Conservation (phyloP, 2,888 invertebrate genomes). For the Odontocerum albicorne region DNA sequence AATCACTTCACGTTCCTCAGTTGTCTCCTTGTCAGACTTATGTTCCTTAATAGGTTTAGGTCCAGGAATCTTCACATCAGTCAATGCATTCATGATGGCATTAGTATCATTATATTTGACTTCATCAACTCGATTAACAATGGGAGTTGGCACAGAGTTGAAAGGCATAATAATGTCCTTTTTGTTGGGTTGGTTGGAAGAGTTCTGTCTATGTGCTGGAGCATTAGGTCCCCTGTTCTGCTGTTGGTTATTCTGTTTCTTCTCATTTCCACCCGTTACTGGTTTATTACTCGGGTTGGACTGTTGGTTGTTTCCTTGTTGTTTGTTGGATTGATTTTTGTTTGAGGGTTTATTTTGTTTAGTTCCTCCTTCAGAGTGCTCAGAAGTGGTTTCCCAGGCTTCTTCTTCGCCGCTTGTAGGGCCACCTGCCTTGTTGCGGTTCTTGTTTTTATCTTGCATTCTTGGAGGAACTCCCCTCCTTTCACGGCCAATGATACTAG, state of each 20-base stretch:
- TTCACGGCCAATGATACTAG: slow-evolving; percentile 64
- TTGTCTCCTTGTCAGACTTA: slow-evolving; percentile 37
- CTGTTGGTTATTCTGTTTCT: slow-evolving; percentile 43
- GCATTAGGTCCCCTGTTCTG: slow-evolving; percentile 39
- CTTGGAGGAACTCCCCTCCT: slow-evolving; percentile 42
- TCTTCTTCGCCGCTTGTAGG: slow-evolving; percentile 59
- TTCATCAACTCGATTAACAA: slow-evolving; percentile 56
- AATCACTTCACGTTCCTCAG: slow-evolving; percentile 52
- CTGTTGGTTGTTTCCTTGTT: not conserved
- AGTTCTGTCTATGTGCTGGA: slow-evolving; percentile 45
- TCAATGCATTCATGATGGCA: slow-evolving; percentile 56
- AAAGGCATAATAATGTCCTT: slow-evolving; percentile 30
- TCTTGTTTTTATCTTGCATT: slow-evolving; percentile 34
- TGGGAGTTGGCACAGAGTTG: slow-evolving; percentile 35
- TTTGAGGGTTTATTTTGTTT: slow-evolving; percentile 31
- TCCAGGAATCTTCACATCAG: slow-evolving; percentile 47
- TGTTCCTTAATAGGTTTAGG: slow-evolving; percentile 53
- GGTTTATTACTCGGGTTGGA: slow-evolving; percentile 29
- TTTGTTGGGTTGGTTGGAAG: slow-evolving; percentile 42
- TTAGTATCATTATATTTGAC: slow-evolving; percentile 57
- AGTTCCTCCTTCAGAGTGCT: slow-evolving; percentile 68
- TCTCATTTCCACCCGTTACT: slow-evolving; percentile 47
- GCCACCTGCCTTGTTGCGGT: slow-evolving; percentile 47
- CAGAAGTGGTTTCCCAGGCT: slow-evolving; percentile 82
- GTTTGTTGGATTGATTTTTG: slow-evolving; percentile 3